Base-by-base conservation (phyloP, 2,113 vertebrate genomes). In the Tychaedon coryphoeus region DNA sequence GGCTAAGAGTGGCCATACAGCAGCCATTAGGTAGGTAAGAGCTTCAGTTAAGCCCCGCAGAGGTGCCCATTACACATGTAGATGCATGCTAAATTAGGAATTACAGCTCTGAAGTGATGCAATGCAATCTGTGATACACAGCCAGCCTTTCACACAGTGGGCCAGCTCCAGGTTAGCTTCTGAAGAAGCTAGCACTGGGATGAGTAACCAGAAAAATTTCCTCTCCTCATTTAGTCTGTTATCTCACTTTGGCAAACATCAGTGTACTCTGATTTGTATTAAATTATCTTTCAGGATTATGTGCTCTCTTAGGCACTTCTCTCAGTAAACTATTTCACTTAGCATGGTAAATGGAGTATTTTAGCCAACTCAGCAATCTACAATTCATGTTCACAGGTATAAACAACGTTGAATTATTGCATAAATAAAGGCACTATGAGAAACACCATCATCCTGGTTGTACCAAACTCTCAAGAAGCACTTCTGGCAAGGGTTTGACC, bases 371-470 rank as follows among this genome's bases (percentile, higher is more conserved):
- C 14, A 93, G 19, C 19, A 69, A 14, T 42, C 62, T 73, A 70
- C 26, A 58, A 14, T 38, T 83, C 38, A 47, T 12, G 7, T 75
- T 85, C 54, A 66, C 22, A 2, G 0, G 24, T 45, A 90, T 43
- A 79, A 90, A 58, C 45, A 62, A 54, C 54, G 38, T 43, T 5
- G 6, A 88, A 79, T 73, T 82, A 83, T 28, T 76, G 58, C 58
- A 83, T 62, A 34, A 97, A 95, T 95, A 95, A 95, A 95, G 34
- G 20, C 33, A 75, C 33, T 62, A 93, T 34, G 45, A 94, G 78
- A 92, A 87, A 90, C 45, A 65, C 31, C 22, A 34, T 31, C 0
- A 0, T 65, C 84, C 66, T 79, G 77, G 56, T 50, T 85, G 26
- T 34, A 66, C 1, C 87, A 58, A 88, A 47, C 62, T 87, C 36